Evolutionary conservation across 2,888 invertebrate species (phyloP), one percentile per base, ranked within the genome.

Genomic region (Coenonympha arcania): DNA sequence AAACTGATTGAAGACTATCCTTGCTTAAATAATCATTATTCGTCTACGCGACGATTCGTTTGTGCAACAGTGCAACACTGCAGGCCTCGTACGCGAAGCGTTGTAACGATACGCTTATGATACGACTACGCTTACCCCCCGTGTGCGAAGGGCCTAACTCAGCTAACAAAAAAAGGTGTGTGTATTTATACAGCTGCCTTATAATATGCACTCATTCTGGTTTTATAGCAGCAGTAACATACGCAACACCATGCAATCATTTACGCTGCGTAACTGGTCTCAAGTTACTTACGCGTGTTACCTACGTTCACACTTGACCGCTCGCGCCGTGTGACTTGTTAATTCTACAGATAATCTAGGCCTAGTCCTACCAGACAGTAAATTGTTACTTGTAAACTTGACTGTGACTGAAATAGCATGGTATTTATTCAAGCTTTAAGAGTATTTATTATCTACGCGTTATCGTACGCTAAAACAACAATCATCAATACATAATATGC

Each of bases 251-350:
- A 19, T 37, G 55, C 50, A 47, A 52, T 42, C 30, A 50, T 50
- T n/a, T 55, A 47, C 49, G 34, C 50, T 44, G 47, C 34, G 48
- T 36, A 50, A 48, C 52, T 42, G 50, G 55, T 52, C 50, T 55
- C 50, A 28, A 13, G 50, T 55, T 55, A 52, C 31, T n/a, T n/a
- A n/a, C 54, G 50, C 54, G 50, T 52, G 50, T 50, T 48, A 55
- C 40, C 37, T 52, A 55, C 40, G 42, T 52, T 45, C 50, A 55
- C 33, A 50, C 52, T 52, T 50, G 41, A 55, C 50, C 47, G 52
- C n/a, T n/a, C n/a, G n/a, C n/a, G n/a, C 45, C 37, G 45, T 26
- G n/a, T 11, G 13, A 45, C 36, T 45, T 13, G 45, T 45, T 45
- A 22, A 36, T 45, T 19, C 36, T 26, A 45, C 28, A 28, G 36